phyloP scores from a whole-genome alignment of 2,113 vertebrate species.

The Amazona guildingii region DNA sequence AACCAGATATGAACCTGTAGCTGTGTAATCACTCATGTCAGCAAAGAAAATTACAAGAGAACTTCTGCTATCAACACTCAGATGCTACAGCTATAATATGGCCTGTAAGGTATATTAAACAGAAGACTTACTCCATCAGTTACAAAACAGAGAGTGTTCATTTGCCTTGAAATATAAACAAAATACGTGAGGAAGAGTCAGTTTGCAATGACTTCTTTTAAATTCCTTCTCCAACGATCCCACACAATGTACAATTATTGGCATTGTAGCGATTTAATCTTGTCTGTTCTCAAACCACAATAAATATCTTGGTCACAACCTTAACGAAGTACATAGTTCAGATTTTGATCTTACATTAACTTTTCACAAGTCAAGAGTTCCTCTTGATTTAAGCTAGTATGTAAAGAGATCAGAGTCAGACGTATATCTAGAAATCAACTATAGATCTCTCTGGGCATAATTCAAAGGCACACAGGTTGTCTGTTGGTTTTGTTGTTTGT shows the following conservation, averaged over 20 bases:
- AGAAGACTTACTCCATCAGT: background rate
- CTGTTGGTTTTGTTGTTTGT: background rate
- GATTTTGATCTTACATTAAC: constrained; percentile 67
- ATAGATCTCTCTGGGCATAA: constrained; percentile 5
- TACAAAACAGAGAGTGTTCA: background rate
- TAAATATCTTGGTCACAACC: background rate
- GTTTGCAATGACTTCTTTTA: constrained; percentile 25
- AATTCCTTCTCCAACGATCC: background rate
- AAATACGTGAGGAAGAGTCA: background rate
- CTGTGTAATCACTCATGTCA: constrained; percentile 2
- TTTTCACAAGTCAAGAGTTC: constrained; percentile 50
- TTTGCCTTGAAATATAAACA: background rate
- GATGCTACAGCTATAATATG: background rate
- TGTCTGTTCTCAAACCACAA: constrained; percentile 2
- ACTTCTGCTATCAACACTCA: background rate
- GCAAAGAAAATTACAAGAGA: background rate
- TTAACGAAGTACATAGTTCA: constrained; percentile 35
- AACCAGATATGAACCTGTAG: background rate
- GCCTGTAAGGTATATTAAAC: background rate
- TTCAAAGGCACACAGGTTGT: background rate
- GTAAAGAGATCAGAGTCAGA: constrained; percentile 6
- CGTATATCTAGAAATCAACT: constrained; percentile 26
- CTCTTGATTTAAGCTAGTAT: constrained; percentile 32
- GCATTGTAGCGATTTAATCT: background rate
- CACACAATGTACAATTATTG: background rate